Conservation (phyloP, 2,888 invertebrate genomes). For the Pantelozetes paolii region DNA sequence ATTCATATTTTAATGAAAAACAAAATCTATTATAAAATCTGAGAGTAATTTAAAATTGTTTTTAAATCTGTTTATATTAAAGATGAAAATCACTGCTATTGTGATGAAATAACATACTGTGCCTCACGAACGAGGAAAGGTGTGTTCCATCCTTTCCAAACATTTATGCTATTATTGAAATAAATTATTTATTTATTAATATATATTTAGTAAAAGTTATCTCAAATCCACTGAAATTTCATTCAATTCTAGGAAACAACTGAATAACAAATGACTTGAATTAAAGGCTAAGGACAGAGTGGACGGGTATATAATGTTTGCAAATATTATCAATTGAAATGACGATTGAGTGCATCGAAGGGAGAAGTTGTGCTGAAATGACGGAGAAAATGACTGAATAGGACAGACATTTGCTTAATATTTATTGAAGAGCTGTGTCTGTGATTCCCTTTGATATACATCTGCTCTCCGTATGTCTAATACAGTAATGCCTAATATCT, state of each 20-base stretch:
- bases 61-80: no score
- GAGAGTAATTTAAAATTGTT: no score
- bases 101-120: no score
- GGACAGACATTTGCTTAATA: neutral
- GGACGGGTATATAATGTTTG: neutral
- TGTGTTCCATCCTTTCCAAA: neutral
- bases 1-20: no score
- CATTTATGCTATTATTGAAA: neutral
- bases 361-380: neutral
- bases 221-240: constrained; percentile 4
- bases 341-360: constrained; percentile 10
- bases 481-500: constrained; percentile 10
- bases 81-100: no score
- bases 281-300: constrained; percentile 4
- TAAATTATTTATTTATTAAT: neutral
- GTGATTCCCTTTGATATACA: neutral
- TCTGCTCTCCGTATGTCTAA: constrained; percentile 22
- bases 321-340: constrained; percentile 9
- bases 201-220: neutral
- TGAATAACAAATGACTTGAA: constrained; percentile 23
- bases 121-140: neutral
- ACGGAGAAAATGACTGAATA: neutral
- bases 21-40: no score
- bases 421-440: constrained; percentile 23
- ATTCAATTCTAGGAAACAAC: neutral